A percentile compares a stretch with the other conserved stretches of the same genome.
Evolutionary conservation across 2,797 vertebrate genomes (phyloP).

Genomic region (Rhodeus uyekii): DNA sequence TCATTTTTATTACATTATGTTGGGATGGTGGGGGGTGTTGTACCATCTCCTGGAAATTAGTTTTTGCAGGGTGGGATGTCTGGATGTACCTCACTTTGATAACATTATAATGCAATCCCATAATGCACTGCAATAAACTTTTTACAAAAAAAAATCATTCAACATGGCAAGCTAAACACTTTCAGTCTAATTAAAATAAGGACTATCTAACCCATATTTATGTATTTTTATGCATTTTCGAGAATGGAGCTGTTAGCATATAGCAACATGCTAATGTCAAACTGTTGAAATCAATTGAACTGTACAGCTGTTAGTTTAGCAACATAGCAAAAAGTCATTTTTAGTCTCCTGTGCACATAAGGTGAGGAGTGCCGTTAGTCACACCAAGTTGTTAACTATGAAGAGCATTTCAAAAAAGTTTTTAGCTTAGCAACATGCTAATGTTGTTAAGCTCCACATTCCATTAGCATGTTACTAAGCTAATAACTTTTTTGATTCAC

Average conservation of each 20-base stretch:
- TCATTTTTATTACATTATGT: no score
- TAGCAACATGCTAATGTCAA: background rate
- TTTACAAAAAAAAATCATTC: background rate
- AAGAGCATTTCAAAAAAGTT: background rate
- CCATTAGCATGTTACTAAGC: no score
- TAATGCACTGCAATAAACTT: background rate
- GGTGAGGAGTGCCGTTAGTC: background rate
- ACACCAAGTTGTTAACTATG: background rate
- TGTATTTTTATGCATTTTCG: background rate
- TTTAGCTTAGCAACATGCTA: conserved; percentile 19
- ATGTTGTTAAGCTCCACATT: no score
- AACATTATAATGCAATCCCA: background rate
- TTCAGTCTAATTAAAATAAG: background rate
- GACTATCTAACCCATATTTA: background rate
- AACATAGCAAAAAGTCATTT: background rate
- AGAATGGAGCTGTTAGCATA: background rate
- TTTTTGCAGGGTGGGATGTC: background rate
- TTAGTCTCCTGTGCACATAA: background rate
- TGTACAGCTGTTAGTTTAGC: background rate
- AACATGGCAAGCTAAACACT: background rate
- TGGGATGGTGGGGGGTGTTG: background rate
- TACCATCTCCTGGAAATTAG: background rate
- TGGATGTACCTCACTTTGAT: background rate
- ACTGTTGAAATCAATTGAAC: background rate
- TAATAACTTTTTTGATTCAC: no score